These are phyloP conservation scores for Lasioglossum pauxillum DNA, from an alignment of 2,888 invertebrate species.

Conservation along the genomic window DNA sequence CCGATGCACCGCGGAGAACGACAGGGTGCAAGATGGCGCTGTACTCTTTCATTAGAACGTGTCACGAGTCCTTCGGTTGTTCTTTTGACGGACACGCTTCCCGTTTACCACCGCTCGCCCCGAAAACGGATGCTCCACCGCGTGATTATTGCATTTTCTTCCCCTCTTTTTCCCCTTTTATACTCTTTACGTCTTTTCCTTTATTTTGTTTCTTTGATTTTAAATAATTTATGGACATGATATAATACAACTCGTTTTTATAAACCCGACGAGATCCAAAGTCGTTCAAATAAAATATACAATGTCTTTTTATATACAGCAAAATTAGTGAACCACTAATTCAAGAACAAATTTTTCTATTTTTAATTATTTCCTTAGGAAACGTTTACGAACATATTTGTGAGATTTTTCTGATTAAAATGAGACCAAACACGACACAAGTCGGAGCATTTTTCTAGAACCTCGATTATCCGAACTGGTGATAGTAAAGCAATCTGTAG, in stretches of 20 bases:
- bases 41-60: constrained; percentile 15
- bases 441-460: too few relatives aligned
- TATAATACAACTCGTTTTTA: not conserved
- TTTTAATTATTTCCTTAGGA: too few relatives aligned
- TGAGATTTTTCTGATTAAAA: too few relatives aligned
- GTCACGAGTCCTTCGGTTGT: not conserved
- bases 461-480: too few relatives aligned
- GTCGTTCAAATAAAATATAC: not conserved
- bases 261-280: not conserved
- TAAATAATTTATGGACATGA: not conserved
- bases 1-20: constrained; percentile 33
- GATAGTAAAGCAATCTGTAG: too few relatives aligned
- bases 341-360: too few relatives aligned
- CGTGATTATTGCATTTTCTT: not conserved
- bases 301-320: too few relatives aligned
- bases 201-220: not conserved
- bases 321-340: too few relatives aligned
- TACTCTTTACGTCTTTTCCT: not conserved
- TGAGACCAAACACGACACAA: too few relatives aligned
- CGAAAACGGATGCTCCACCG: not conserved
- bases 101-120: not conserved
- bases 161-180: not conserved
- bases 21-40: not conserved
- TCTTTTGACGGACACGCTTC: not conserved
- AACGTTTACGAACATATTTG: too few relatives aligned